Conservation (phyloP, 2,888 invertebrate species). For the Auanema sp. region DNA sequence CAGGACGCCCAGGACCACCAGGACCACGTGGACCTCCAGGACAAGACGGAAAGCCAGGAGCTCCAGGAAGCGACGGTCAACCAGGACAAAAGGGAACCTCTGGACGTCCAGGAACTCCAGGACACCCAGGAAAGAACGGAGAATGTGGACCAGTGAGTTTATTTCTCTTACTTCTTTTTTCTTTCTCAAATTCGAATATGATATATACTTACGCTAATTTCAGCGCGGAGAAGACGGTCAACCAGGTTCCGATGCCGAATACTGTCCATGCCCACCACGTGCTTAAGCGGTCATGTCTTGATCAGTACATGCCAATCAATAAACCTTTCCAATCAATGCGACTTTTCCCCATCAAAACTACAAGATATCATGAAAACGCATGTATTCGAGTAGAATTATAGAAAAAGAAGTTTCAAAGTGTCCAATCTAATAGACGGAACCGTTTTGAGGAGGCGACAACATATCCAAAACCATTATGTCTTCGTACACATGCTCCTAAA, state of each 20-base stretch:
- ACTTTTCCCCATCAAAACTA: too few relatives aligned
- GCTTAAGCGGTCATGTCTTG: too few relatives aligned
- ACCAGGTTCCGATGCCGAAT: slow-evolving; percentile 46
- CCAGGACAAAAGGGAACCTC: slow-evolving; percentile 41
- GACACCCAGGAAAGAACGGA: slow-evolving; percentile 43
- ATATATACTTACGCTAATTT: not conserved
- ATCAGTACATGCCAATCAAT: too few relatives aligned
- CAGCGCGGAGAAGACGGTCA: slow-evolving; percentile 39
- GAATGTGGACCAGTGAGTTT: slow-evolving; percentile 12
- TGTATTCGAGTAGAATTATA: too few relatives aligned
- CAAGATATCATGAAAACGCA: too few relatives aligned
- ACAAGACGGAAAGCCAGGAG: slow-evolving; percentile 40
- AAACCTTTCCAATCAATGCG: too few relatives aligned
- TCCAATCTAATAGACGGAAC: too few relatives aligned
- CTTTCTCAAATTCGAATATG: not conserved
- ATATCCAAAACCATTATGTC: too few relatives aligned
- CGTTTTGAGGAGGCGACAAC: too few relatives aligned
- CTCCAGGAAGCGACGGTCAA: slow-evolving; percentile 39
- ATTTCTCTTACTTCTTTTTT: not conserved
- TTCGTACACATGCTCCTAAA: too few relatives aligned
- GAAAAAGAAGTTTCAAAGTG: too few relatives aligned
- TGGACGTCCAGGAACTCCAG: slow-evolving; percentile 42
- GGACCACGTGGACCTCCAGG: slow-evolving; percentile 48
- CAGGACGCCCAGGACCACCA: slow-evolving; percentile 41
- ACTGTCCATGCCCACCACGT: slow-evolving; percentile 35